A percentile compares a stretch with the other conserved stretches of the same genome.
Conservation (phyloP, 2,888 invertebrate genomes). For the Agapostemon virescens region DNA sequence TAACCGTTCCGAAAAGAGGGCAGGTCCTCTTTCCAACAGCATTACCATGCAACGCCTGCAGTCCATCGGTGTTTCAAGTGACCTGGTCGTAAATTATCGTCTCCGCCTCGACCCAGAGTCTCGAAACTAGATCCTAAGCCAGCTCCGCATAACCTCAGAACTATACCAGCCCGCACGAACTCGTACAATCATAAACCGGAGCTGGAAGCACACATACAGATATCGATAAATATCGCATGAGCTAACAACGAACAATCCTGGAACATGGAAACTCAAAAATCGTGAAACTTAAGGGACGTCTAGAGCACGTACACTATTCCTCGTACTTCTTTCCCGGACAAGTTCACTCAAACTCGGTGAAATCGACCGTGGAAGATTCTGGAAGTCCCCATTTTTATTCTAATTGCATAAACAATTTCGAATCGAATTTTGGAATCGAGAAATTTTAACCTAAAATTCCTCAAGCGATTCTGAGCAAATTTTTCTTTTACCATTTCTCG, state of each 20-base stretch:
- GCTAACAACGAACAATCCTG: neutral
- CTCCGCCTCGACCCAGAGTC: neutral
- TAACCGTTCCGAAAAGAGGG: neutral
- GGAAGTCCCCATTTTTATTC: too few relatives aligned
- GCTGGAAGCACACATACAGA: neutral
- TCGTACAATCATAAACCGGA: neutral
- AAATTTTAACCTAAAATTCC: too few relatives aligned
- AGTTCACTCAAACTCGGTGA: too few relatives aligned
- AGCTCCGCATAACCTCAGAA: neutral
- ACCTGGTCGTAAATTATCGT: slow-evolving; percentile 1
- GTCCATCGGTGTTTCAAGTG: neutral
- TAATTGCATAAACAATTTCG: too few relatives aligned
- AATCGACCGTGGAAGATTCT: too few relatives aligned
- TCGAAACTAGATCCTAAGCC: neutral
- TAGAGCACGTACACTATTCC: too few relatives aligned
- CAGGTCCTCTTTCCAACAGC: neutral
- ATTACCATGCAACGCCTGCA: neutral
- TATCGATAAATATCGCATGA: neutral
- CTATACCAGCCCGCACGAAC: neutral
- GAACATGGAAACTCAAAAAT: neutral
- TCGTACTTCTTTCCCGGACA: too few relatives aligned
- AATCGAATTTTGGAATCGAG: too few relatives aligned
- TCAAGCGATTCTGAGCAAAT: too few relatives aligned
- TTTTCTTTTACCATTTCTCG: too few relatives aligned
- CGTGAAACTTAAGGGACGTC: too few relatives aligned